Conservation (phyloP, 1,140 invertebrate species). For the Acromyrmex charruanus region DNA sequence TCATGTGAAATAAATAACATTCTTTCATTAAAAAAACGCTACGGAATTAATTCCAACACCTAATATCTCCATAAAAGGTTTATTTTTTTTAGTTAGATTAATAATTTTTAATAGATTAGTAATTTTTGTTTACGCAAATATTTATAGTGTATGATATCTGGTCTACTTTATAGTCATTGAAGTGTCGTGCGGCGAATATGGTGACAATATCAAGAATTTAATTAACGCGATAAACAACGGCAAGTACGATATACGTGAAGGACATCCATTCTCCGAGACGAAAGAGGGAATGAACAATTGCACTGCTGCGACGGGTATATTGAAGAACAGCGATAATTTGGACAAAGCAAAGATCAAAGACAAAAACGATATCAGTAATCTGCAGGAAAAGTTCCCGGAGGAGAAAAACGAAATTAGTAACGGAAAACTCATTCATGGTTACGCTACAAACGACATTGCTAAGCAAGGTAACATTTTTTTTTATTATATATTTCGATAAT, state of each 20-base stretch:
- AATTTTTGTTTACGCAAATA: background rate
- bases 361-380: conserved; percentile 86
- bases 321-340: conserved; percentile 77
- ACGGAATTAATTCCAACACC: no score
- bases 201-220: conserved; percentile 94
- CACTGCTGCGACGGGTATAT: conserved; percentile 77
- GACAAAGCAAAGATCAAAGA: conserved; percentile 84
- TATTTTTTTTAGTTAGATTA: conserved; percentile 2
- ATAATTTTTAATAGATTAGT: background rate
- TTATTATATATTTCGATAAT: background rate
- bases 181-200: conserved; percentile 97
- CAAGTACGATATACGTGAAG: conserved; percentile 91
- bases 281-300: conserved; percentile 89
- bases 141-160: background rate
- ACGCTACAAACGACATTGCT: conserved; percentile 90
- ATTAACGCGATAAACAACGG: conserved; percentile 94
- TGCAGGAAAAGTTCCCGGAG: conserved; percentile 87
- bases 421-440: conserved; percentile 86
- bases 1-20: no score
- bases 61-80: background rate
- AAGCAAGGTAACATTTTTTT: conserved; percentile 85
- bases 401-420: conserved; percentile 82
- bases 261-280: conserved; percentile 88
- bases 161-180: conserved; percentile 91
- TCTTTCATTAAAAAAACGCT: no score